Conservation (phyloP, 2,888 invertebrate species). For the Linhomoeus sp. region DNA sequence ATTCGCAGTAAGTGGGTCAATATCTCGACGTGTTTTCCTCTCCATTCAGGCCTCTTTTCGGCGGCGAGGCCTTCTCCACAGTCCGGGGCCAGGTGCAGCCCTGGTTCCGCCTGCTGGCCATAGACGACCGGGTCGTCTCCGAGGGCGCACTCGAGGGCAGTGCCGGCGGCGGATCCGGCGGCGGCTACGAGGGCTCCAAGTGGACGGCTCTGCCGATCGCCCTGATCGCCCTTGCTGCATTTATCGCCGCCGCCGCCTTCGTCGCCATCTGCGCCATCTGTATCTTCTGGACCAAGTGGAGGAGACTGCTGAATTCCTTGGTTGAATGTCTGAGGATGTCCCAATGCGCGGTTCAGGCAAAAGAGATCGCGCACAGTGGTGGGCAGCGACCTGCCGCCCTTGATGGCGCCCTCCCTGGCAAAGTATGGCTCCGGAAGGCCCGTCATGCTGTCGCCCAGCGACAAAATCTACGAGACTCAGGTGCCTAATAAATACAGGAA, state of each 20-base stretch:
- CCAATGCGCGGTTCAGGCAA: too few species aligned
- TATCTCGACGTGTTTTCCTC: too few species aligned
- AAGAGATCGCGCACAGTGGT: too few species aligned
- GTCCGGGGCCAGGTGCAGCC: conserved; percentile 21
- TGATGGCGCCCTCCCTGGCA: neutral
- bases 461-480: conserved; percentile 6
- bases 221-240: conserved; percentile 13
- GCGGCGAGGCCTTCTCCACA: conserved; percentile 13
- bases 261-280: conserved; percentile 18
- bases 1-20: too few species aligned
- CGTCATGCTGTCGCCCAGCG: conserved; percentile 3
- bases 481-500: too few species aligned
- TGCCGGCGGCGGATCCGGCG: neutral
- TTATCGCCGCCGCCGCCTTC: conserved; percentile 16
- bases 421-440: conserved; percentile 3
- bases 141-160: too few species aligned
- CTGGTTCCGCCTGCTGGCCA: conserved; percentile 14
- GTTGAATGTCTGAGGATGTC: too few species aligned
- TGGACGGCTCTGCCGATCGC: conserved; percentile 5
- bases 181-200: neutral
- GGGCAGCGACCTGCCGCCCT: too few species aligned
- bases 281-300: conserved; percentile 10
- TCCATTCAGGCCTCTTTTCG: conserved; percentile 6
- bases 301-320: too few species aligned
- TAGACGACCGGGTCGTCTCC: too few species aligned